phyloP scores from a whole-genome alignment of 2,888 invertebrate species.

The Callyntrura guangdongensis region DNA sequence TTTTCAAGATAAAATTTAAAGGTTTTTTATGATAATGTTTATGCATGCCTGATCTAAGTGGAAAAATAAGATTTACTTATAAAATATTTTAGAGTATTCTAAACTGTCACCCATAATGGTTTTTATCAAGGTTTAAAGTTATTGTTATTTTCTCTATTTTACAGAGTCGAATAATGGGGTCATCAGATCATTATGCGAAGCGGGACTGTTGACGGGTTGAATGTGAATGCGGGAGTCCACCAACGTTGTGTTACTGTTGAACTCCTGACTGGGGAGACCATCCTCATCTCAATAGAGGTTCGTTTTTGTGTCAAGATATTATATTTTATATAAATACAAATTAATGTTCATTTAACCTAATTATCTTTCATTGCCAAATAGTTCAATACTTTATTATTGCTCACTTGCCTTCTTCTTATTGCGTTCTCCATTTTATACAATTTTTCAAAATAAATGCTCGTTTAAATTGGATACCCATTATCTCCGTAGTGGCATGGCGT shows the following conservation, averaged over 20 bases:
- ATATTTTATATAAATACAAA: neutral
- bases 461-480: too few species aligned
- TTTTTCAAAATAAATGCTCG: too few species aligned
- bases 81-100: too few species aligned
- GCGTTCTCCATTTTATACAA: neutral
- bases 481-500: too few species aligned
- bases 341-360: neutral
- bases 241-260: conserved; percentile 84
- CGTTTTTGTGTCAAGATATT: neutral
- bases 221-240: conserved; percentile 83
- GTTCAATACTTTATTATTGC: too few species aligned
- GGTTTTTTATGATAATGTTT: too few species aligned
- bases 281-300: conserved; percentile 83
- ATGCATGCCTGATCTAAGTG: neutral
- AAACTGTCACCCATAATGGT: too few species aligned
- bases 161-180: conserved; percentile 84
- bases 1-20: too few species aligned
- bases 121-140: neutral
- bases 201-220: conserved; percentile 84
- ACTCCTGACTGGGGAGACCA: conserved; percentile 84
- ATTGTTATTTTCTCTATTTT: conserved; percentile 53
- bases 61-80: neutral
- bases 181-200: conserved; percentile 84
- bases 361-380: neutral
- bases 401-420: too few species aligned